Percentiles rank a stretch among this genome's conserved stretches.
Evolutionary conservation across 2,113 vertebrate genomes (phyloP).

Genomic region (Tiliqua scincoides): DNA sequence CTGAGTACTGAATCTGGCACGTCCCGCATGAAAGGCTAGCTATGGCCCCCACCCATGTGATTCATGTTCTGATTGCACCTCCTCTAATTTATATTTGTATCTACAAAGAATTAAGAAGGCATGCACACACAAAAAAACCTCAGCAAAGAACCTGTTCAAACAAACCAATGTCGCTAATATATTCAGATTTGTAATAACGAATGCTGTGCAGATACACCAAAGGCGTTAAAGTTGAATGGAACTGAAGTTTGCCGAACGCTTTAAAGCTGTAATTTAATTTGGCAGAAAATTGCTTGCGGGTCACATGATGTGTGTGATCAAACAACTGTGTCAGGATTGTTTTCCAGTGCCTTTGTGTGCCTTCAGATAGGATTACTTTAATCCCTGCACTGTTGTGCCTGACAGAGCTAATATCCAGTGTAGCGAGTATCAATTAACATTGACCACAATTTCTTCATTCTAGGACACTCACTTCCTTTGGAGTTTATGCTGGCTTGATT

Average conservation of each 20-base stretch:
- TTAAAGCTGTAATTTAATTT: constrained; percentile 16
- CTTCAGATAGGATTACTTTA: not conserved
- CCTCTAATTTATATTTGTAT: not conserved
- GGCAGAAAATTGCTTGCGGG: constrained; percentile 19
- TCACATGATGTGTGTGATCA: constrained; percentile 11
- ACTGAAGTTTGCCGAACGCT: not conserved
- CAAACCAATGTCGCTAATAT: not conserved
- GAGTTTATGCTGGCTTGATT: not conserved
- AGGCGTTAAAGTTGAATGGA: not conserved
- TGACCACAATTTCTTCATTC: not conserved
- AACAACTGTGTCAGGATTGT: not conserved
- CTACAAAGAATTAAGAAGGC: not conserved
- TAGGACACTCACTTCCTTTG: not conserved
- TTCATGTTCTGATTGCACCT: too few species aligned
- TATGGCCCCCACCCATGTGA: too few species aligned
- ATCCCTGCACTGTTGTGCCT: not conserved
- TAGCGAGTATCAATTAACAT: not conserved
- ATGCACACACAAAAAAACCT: not conserved
- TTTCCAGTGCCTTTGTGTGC: not conserved
- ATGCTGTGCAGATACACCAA: not conserved
- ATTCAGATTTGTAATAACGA: not conserved
- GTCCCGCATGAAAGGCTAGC: too few species aligned
- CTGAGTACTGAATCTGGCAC: too few species aligned
- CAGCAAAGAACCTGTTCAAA: not conserved
- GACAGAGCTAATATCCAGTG: not conserved